Percentiles rank a stretch among this genome's conserved stretches.
Evolutionary conservation across 1,140 invertebrate genomes (phyloP).

Genomic region (Plutomurus gul): DNA sequence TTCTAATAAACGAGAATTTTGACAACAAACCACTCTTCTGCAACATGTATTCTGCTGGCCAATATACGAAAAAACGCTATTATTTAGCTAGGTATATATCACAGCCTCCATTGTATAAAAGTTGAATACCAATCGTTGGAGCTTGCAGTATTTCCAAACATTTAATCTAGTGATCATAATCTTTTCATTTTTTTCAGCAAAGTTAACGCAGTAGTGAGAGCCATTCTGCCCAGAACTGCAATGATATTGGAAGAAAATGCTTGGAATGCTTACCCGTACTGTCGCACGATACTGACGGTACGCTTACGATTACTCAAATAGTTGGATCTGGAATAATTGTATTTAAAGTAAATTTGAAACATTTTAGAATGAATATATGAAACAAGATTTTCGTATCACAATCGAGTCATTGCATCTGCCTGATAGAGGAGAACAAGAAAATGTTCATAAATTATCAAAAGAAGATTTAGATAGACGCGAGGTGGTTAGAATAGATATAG

Average conservation of each 20-base stretch:
- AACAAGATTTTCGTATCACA: constrained; percentile 93
- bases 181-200: constrained; percentile 63
- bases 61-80: constrained; percentile 99
- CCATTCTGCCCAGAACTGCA: constrained; percentile 92
- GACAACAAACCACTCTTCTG: constrained; percentile 81
- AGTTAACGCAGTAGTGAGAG: constrained; percentile 86
- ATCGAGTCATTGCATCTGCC: constrained; percentile 95
- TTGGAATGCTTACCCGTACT: constrained; percentile 99
- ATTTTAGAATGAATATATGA: constrained; percentile 97
- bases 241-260: constrained; percentile 98
- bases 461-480: constrained; percentile 88
- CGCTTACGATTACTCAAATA: no score
- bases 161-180: neutral
- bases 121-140: neutral
- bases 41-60: constrained; percentile 88
- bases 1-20: constrained; percentile 95
- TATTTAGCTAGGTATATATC: constrained; percentile 79
- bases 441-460: constrained; percentile 83
- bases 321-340: no score
- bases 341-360: neutral
- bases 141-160: neutral
- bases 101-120: neutral
- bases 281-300: constrained; percentile 93
- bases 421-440: constrained; percentile 81
- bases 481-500: constrained; percentile 91